Base-by-base conservation (phyloP, 2,113 vertebrate species). In the Anolis sagrei region DNA sequence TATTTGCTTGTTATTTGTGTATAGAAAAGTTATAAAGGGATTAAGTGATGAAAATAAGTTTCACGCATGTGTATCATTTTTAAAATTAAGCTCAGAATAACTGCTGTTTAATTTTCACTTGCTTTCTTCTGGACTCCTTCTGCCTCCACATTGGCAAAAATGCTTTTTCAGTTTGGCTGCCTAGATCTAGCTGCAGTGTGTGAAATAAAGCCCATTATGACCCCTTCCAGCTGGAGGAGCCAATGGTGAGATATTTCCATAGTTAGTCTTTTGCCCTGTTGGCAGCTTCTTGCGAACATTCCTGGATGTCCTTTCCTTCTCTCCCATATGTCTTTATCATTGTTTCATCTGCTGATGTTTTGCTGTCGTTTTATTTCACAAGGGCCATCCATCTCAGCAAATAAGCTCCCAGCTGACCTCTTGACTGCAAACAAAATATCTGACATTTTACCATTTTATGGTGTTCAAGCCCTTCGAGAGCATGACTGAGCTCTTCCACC, bases 221-320 rank as follows among this genome's bases (percentile, higher is more conserved):
- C 51, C 85, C 23, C 6, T 75, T 64, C 82, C 87, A 13, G 61
- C 19, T 16, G 64, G n/a, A 89, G 80, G 48, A 85, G 82, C 1
- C 29, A 81, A 4, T 70, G 74, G 1, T n/a, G 83, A 4, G 62
- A 66, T 90, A 64, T 91, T 87, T 81, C 73, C 79, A 51, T 85
- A 3, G 0, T 82, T 85, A 21, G 4, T 84, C 91, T 64, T 93
- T 79, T 48, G 89, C 88, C 86, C 75, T 88, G 80, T 83, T 84
- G 1, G 23, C 89, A 76, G 25, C 62, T 88, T 62, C 51, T 44
- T 39, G 58, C 70, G 48, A 92, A 73, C 81, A 88, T 54, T 87
- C 81, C 89, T 83, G 32, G 18, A n/a, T 83, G 89, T 23, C 68
- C 80, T 83, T 82, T 79, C 70, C 27, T 72, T 92, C 44, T 44